These are phyloP conservation scores for Oscheius sp. DNA, from an alignment of 2,888 invertebrate species.

Conservation along the genomic window DNA sequence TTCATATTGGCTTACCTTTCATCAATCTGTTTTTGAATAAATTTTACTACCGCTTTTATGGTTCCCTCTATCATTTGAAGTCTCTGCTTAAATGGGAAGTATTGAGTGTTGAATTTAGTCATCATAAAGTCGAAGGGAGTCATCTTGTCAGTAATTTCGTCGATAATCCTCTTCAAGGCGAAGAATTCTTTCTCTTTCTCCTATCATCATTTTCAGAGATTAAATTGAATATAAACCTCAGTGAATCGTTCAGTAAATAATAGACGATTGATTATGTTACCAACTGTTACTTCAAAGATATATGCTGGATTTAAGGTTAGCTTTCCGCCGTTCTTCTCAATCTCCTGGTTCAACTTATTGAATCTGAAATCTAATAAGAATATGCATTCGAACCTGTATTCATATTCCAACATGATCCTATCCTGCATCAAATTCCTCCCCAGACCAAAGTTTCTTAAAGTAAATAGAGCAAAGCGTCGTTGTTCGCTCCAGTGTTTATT, in stretches of 20 bases:
- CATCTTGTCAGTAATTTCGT: not conserved
- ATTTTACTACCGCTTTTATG: too few relatives aligned
- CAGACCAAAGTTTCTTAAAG: constrained; percentile 27
- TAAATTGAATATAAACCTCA: constrained; percentile 9
- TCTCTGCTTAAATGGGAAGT: not conserved
- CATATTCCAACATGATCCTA: constrained; percentile 23
- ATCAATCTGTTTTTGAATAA: constrained; percentile 8
- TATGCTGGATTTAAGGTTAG: constrained; percentile 8
- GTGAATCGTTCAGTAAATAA: constrained; percentile 24
- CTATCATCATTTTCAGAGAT: not conserved
- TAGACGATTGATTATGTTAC: constrained; percentile 28
- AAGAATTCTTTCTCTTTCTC: constrained; percentile 17
- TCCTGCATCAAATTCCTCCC: constrained; percentile 29
- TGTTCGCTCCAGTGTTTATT: constrained; percentile 21
- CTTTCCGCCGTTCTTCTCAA: constrained; percentile 12
- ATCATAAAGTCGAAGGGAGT: not conserved
- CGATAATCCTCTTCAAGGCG: constrained; percentile 6
- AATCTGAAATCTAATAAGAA: not conserved
- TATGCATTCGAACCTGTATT: constrained; percentile 20
- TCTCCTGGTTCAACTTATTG: not conserved
- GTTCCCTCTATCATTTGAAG: too few relatives aligned
- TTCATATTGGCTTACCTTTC: not conserved
- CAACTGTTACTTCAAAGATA: constrained; percentile 24
- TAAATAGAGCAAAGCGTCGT: constrained; percentile 19
- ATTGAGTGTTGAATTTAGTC: not conserved